Evolutionary conservation across 2,888 invertebrate species (phyloP).

Genomic region (Chrysolina haemoptera): DNA sequence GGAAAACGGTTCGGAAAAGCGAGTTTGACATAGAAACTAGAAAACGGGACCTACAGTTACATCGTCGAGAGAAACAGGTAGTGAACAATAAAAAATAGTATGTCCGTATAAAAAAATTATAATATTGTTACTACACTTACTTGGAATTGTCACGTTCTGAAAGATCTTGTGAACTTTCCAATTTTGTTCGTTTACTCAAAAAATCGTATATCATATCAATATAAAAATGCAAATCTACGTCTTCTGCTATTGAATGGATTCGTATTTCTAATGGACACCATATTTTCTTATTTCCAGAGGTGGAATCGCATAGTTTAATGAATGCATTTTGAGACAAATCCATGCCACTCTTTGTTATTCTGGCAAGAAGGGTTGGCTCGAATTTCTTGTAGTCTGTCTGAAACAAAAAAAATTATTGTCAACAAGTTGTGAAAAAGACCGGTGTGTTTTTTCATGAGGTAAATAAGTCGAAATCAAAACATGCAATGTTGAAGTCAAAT

Average conservation of each 20-base stretch:
- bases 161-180: not conserved
- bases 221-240: constrained; percentile 70
- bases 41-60: too few relatives aligned
- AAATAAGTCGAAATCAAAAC: too few relatives aligned
- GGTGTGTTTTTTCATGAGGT: not conserved
- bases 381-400: constrained; percentile 38
- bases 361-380: constrained; percentile 37
- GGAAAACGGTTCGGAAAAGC: too few relatives aligned
- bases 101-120: too few relatives aligned
- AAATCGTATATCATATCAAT: constrained; percentile 65
- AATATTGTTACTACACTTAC: not conserved
- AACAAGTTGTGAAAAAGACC: constrained; percentile 15
- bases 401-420: constrained; percentile 2
- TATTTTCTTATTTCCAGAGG: constrained; percentile 36
- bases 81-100: too few relatives aligned
- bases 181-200: not conserved
- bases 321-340: constrained; percentile 45
- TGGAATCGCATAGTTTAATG: constrained; percentile 43
- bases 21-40: too few relatives aligned
- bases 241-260: constrained; percentile 64
- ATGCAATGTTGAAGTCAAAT: too few relatives aligned
- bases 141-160: not conserved
- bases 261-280: constrained; percentile 56
- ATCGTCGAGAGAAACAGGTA: too few relatives aligned
- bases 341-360: constrained; percentile 46